Evolutionary conservation across 2,888 invertebrate species (phyloP).

Genomic region (Nomada flava): DNA sequence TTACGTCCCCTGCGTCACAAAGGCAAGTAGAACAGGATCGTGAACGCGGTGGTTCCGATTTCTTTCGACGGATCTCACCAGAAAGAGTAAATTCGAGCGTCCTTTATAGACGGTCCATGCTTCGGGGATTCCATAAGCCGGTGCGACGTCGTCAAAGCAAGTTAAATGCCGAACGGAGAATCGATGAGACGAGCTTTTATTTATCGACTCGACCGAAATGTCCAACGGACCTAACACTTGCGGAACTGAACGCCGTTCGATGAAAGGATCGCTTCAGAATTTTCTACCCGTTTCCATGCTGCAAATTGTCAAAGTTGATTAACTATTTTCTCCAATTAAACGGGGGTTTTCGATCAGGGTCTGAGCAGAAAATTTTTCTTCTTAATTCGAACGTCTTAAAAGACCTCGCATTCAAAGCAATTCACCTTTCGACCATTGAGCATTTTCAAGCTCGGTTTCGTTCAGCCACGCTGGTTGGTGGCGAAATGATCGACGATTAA

Average conservation of each 20-base stretch:
- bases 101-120: slow-evolving; percentile 70
- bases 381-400: too few relatives aligned
- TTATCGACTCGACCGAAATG: slow-evolving; percentile 48
- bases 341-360: neutral
- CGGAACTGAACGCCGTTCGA: neutral
- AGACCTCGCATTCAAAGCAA: neutral
- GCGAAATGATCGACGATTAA: slow-evolving; percentile 4
- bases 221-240: slow-evolving; percentile 13
- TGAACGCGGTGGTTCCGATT: slow-evolving; percentile 68
- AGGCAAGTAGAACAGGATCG: slow-evolving; percentile 60
- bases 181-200: slow-evolving; percentile 54
- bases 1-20: slow-evolving; percentile 71
- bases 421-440: too few relatives aligned
- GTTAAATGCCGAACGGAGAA: slow-evolving; percentile 53
- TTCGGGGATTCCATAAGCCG: slow-evolving; percentile 62
- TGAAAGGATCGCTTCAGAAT: neutral
- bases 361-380: neutral
- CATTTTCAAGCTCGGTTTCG: too few relatives aligned
- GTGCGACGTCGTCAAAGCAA: slow-evolving; percentile 55
- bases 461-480: too few relatives aligned
- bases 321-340: neutral
- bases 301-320: neutral
- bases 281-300: neutral
- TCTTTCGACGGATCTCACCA: slow-evolving; percentile 70
- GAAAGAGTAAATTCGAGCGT: slow-evolving; percentile 72